Conservation (phyloP, 2,113 vertebrate genomes). For the Parus major region DNA sequence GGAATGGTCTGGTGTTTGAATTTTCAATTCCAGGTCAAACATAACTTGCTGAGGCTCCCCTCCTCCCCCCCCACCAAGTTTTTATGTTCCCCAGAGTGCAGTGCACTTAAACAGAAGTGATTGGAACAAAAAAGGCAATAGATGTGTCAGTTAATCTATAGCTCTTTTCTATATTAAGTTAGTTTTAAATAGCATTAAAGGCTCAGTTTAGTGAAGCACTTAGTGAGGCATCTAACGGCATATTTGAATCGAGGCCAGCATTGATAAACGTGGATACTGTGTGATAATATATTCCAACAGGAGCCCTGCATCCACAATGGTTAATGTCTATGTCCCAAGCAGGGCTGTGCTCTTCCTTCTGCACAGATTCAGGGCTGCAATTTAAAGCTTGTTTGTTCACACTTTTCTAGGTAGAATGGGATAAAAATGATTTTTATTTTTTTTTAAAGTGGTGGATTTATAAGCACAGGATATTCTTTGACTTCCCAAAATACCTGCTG, state of each 20-base stretch:
- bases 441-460: neutral
- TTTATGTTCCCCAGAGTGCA: neutral
- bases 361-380: neutral
- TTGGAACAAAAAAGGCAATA: slow-evolving; percentile 7
- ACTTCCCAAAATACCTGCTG: neutral
- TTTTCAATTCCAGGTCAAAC: slow-evolving; percentile 10
- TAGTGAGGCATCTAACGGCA: slow-evolving; percentile 47
- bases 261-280: slow-evolving; percentile 54
- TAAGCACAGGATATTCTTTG: neutral
- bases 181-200: slow-evolving; percentile 65
- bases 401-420: neutral
- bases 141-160: slow-evolving; percentile 43
- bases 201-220: slow-evolving; percentile 44
- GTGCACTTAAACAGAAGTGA: neutral
- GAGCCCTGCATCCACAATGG: neutral
- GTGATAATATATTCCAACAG: neutral
- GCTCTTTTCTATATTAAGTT: slow-evolving; percentile 51
- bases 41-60: neutral
- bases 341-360: neutral
- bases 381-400: neutral
- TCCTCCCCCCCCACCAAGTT: neutral
- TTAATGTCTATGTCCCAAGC: neutral
- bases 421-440: neutral
- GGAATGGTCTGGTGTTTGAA: neutral
- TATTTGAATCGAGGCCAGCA: slow-evolving; percentile 55